Percentiles rank a stretch among this genome's conserved stretches.
Evolutionary conservation across 2,113 vertebrate genomes (phyloP).

Genomic region (Brachyhypopomus gauderio): DNA sequence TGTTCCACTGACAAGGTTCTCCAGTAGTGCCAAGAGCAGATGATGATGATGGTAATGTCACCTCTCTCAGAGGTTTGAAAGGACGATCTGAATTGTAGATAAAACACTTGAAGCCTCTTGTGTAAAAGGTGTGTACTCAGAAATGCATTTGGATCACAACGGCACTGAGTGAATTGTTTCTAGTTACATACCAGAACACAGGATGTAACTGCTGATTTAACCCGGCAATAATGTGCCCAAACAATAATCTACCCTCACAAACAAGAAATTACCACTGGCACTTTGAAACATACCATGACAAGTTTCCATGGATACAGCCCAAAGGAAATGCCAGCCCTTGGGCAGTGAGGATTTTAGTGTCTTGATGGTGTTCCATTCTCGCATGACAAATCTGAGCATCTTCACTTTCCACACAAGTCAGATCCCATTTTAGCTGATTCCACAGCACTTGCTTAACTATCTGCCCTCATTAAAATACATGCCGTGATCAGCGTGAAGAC

Average conservation of each 20-base stretch:
- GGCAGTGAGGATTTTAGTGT: not conserved
- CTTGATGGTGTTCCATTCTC: not conserved
- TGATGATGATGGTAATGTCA: not conserved
- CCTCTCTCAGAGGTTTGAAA: not conserved
- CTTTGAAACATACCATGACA: not conserved
- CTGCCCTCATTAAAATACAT: too few species aligned
- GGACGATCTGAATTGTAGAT: not conserved
- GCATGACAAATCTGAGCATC: not conserved
- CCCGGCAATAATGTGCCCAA: not conserved
- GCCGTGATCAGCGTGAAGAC: too few species aligned
- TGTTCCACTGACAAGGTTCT: slow-evolving; percentile 60
- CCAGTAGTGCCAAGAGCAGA: slow-evolving; percentile 46
- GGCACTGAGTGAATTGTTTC: not conserved
- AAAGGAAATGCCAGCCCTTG: not conserved
- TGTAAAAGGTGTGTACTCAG: not conserved
- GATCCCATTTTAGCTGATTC: too few species aligned
- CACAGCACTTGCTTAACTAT: too few species aligned
- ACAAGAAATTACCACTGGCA: not conserved
- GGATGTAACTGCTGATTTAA: not conserved
- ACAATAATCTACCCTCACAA: too few species aligned
- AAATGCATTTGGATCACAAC: not conserved
- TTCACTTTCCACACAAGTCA: not conserved
- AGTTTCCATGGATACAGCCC: slow-evolving; percentile 3
- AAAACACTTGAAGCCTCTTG: not conserved
- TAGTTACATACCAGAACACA: not conserved